Evolutionary conservation across 1,140 invertebrate genomes (phyloP).

Genomic region (Trachymyrmex cornetzi): DNA sequence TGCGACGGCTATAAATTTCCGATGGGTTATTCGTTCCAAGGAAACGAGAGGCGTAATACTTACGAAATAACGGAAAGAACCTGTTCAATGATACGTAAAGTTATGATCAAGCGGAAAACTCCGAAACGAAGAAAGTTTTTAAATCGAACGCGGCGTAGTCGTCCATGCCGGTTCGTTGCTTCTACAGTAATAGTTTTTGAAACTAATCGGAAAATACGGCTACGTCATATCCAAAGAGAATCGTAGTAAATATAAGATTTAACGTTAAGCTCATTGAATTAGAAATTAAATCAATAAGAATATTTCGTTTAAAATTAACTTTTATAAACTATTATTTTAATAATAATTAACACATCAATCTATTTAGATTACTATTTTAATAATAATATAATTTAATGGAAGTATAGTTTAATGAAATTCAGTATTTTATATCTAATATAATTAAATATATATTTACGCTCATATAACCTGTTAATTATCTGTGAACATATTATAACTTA

Average conservation of each 20-base stretch:
- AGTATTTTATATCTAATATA: slow-evolving; percentile 7
- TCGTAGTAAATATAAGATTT: slow-evolving; percentile 34
- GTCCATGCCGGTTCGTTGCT: slow-evolving; percentile 62
- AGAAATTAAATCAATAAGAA: slow-evolving; percentile 4
- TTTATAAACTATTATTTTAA: not conserved
- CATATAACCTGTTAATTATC: not conserved
- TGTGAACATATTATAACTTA: no score
- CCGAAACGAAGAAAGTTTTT: slow-evolving; percentile 73
- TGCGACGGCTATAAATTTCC: slow-evolving; percentile 12
- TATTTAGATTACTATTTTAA: not conserved
- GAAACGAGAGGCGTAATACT: slow-evolving; percentile 37
- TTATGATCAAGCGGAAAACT: slow-evolving; percentile 63
- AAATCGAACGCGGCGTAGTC: slow-evolving; percentile 65
- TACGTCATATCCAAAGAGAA: slow-evolving; percentile 23
- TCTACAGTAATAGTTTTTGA: slow-evolving; percentile 51
- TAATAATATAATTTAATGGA: not conserved
- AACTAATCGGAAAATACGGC: slow-evolving; percentile 50
- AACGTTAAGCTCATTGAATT: slow-evolving; percentile 12
- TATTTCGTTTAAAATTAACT: not conserved
- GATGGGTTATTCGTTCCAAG: slow-evolving; percentile 59
- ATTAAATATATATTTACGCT: not conserved
- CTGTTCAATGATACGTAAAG: slow-evolving; percentile 74
- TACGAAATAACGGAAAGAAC: slow-evolving; percentile 67
- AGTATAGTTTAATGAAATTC: not conserved
- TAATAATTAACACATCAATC: not conserved